Base-by-base conservation (phyloP, 2,113 vertebrate species). In the Hirundichthys speculiger region DNA sequence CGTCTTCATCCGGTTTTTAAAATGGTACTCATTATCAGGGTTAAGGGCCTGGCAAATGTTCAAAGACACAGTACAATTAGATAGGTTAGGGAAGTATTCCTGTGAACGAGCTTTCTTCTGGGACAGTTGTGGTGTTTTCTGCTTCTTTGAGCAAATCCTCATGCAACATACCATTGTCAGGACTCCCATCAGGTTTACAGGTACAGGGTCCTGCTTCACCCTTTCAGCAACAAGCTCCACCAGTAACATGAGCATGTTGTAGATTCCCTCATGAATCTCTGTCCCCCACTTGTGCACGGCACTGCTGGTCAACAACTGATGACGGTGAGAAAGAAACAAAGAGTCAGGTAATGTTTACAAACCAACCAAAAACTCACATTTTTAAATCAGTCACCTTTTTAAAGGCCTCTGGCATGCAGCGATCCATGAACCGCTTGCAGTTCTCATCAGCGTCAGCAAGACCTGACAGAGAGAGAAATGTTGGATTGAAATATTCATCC, bases 281-380 rank as follows among this genome's bases (percentile, higher is more conserved):
- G 96, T 98, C 55, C 97, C 96, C 97, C 98, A 99, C 75, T 99
- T 99, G 87, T 99, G 98, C 72, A 99, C 98, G 27, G 98, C 98
- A 75, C 94, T 99, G 52, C 97, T 99, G 39, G 96, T 99, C 89
- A 99, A 90, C 79, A 99, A 77, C 98, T 98, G 48, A 22, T 6
- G 48, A 69, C 12, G 13, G 4, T 2, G 41, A 19, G 27, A 52
- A 41, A 61, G 11, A 30, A 13, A n/a, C 22, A 15, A 61, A 51
- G 18, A 51, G 27, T 65, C 13, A 51, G 65, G n/a, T 9, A 49
- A 55, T 6, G 20, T 0, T 25, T 15, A 19, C n/a, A 16, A 22
- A 50, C 38, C 8, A 43, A 20, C 67, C 0, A 22, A 30, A 43
- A 9, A 14, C 1, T 49, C 22, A 42, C 25, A 12, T 43, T 19